A percentile compares a stretch with the other conserved stretches of the same genome.
phyloP scores from a whole-genome alignment of 2,797 vertebrate species.

The Darevskia mixta region DNA sequence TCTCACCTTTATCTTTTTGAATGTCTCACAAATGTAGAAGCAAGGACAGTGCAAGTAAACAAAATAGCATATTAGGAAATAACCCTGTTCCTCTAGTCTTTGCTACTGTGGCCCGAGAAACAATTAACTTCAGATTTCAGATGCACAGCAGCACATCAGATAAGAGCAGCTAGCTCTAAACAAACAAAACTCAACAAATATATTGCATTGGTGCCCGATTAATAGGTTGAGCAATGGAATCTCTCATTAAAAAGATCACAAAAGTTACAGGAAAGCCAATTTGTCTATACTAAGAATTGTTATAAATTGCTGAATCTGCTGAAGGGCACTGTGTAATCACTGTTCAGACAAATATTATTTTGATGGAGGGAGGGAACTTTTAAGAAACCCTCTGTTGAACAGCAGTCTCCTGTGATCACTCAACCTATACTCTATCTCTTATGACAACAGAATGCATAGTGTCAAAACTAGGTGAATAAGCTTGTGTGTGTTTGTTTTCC shows the following conservation, averaged over 20 bases:
- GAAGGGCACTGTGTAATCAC: slow-evolving; percentile 1
- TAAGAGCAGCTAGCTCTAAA: slow-evolving; percentile 41
- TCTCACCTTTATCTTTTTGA: slow-evolving; percentile 51
- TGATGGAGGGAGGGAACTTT: slow-evolving; percentile 42
- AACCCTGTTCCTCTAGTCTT: slow-evolving; percentile 26
- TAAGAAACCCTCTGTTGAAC: slow-evolving; percentile 30
- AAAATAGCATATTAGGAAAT: slow-evolving; percentile 36
- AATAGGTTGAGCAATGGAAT: slow-evolving; percentile 39
- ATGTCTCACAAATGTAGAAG: slow-evolving; percentile 49
- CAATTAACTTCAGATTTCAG: slow-evolving; percentile 35
- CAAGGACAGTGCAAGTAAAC: slow-evolving; percentile 54
- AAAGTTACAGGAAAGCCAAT: slow-evolving; percentile 37
- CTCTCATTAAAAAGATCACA: slow-evolving; percentile 24
- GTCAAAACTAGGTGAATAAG: slow-evolving; percentile 27
- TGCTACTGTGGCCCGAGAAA: slow-evolving; percentile 20
- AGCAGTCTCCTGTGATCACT: slow-evolving; percentile 4
- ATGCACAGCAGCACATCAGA: slow-evolving; percentile 9
- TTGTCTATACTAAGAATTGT: slow-evolving; percentile 34
- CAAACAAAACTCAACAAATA: slow-evolving; percentile 38
- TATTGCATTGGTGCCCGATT: slow-evolving; percentile 63
- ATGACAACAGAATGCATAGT: slow-evolving; percentile 64
- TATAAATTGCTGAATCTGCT: slow-evolving; percentile 36
- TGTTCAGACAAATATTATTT: slow-evolving; percentile 40
- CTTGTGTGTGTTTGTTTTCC: slow-evolving; percentile 23
- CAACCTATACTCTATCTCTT: background rate